These are phyloP conservation scores for Carterocephalus palaemon DNA, from an alignment of 2,888 invertebrate species.

Conservation along the genomic window DNA sequence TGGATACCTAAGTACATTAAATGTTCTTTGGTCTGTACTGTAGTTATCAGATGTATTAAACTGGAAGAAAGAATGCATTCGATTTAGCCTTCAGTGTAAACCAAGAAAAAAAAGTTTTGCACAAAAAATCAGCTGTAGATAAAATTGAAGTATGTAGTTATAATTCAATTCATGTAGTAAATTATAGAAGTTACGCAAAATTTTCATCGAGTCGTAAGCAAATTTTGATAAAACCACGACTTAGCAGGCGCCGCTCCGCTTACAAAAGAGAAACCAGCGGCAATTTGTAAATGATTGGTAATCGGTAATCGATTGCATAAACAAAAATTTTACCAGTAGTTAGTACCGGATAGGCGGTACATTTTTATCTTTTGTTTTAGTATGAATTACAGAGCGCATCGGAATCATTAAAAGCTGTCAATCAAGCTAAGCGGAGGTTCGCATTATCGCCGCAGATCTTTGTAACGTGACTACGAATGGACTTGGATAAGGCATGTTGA, in stretches of 20 bases:
- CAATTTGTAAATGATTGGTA: constrained; percentile 35
- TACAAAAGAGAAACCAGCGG: constrained; percentile 49
- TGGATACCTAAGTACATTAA: no score
- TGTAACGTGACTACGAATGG: background rate
- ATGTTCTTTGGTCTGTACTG: no score
- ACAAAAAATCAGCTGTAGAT: no score
- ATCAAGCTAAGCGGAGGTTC: constrained; percentile 42
- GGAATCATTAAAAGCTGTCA: constrained; percentile 53
- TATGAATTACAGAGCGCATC: constrained; percentile 54
- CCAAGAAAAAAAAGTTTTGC: no score
- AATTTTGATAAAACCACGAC: constrained; percentile 13
- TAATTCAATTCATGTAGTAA: no score
- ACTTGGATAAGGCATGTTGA: constrained; percentile 4
- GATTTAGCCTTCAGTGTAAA: no score
- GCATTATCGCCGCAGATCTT: constrained; percentile 29
- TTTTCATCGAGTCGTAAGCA: background rate
- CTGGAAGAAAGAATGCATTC: no score
- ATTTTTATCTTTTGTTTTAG: constrained; percentile 47
- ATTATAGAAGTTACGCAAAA: no score
- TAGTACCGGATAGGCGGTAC: constrained; percentile 31
- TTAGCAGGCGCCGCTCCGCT: constrained; percentile 29
- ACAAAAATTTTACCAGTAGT: constrained; percentile 54
- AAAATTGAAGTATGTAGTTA: no score
- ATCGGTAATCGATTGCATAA: constrained; percentile 53
- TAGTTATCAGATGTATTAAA: no score